These are phyloP conservation scores for Halictus rubicundus DNA, from an alignment of 1,140 invertebrate genomes.

Conservation along the genomic window DNA sequence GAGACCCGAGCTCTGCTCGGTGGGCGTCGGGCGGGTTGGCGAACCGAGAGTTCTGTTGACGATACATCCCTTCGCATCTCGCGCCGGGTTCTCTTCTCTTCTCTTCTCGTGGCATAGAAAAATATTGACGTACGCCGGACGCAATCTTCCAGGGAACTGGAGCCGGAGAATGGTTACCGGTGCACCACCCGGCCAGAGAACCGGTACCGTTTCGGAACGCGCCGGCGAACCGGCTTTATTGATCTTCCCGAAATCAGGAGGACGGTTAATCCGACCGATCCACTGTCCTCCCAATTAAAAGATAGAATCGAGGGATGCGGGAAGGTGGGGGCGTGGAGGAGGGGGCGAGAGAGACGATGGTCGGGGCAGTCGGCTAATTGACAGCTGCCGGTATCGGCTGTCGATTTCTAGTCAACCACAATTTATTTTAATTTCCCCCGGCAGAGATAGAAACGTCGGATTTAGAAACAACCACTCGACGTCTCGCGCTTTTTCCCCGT, in stretches of 20 bases:
- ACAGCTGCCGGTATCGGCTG: conserved; percentile 37
- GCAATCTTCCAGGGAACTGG: conserved; percentile 45
- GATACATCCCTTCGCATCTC: background rate
- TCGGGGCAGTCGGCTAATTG: conserved; percentile 53
- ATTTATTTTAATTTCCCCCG: conserved; percentile 50
- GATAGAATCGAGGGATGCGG: conserved; percentile 37
- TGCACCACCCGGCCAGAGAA: background rate
- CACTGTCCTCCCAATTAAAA: conserved; percentile 60
- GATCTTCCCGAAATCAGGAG: conserved; percentile 57
- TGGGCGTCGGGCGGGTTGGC: too few species aligned
- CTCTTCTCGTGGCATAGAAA: conserved; percentile 42
- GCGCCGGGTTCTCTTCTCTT: background rate
- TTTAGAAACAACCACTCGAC: conserved; percentile 24
- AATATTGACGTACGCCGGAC: conserved; percentile 59
- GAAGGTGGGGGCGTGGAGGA: background rate
- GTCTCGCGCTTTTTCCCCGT: conserved; percentile 1
- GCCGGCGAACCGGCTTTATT: conserved; percentile 52
- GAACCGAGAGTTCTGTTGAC: background rate
- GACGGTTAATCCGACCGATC: conserved; percentile 55
- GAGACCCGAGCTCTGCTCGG: background rate
- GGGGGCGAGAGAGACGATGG: background rate
- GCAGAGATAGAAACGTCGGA: conserved; percentile 12
- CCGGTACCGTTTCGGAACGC: conserved; percentile 34
- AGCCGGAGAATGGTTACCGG: conserved; percentile 7
- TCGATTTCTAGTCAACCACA: conserved; percentile 24